Evolutionary conservation across 2,888 invertebrate genomes (phyloP), one percentile per base, ranked within the genome.

Genomic region (Tipula unca): DNA sequence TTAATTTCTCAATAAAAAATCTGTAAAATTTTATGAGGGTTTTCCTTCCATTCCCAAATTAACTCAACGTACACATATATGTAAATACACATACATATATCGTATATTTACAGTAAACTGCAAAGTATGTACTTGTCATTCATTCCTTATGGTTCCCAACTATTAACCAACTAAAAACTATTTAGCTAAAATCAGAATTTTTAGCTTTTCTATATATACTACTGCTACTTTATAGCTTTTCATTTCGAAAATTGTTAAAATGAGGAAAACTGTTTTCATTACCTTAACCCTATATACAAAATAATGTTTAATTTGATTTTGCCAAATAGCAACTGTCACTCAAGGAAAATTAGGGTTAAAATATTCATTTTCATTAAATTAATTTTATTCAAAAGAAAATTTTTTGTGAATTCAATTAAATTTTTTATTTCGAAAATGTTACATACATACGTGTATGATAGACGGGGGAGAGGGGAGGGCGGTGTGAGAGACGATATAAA

Each of bases 221-320:
- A 25, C 69, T 69, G 69, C 69, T 69, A 69, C 69, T 69, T 69
- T 69, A 69, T 69, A 69, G 69, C 69, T 69, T 69, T 69, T 25
- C 69, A 25, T 69, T 69, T 69, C 69, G 13, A 13, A 48, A 17
- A 10, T 25, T 69, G 25, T 69, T 69, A 25, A 69, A 69, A 69
- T 69, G 69, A 69, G 69, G 69, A 69, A 69, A 69, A 69, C 25
- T 69, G 69, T 25, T 69, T 69, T 69, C 69, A 69, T 69, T 69
- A 69, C 69, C 69, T 69, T 69, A 69, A 69, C 69, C 69, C 69
- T 69, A 69, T 69, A 69, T n/a, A 69, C 69, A 69, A 69, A 69
- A 69, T 69, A 69, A 69, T 69, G 69, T 69, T 69, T 69, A 69
- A 69, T 69, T 69, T 69, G 69, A 69, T 69, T 69, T 69, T 69